These are phyloP conservation scores for Habroteleia sp. DNA, from an alignment of 2,888 invertebrate genomes.

Conservation along the genomic window DNA sequence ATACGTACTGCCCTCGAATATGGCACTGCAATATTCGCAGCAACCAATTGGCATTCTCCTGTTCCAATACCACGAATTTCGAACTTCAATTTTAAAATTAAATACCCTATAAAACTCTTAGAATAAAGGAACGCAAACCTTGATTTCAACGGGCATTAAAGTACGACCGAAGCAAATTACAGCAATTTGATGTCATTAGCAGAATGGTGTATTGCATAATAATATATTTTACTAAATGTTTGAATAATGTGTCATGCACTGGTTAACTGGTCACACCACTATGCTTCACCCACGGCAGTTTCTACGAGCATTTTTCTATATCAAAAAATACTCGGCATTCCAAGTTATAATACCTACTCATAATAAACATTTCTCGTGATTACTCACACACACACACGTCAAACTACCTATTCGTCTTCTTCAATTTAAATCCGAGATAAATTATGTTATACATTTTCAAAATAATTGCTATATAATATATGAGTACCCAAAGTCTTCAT, in stretches of 20 bases:
- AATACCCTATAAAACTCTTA: conserved; percentile 1
- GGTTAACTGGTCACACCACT: too few relatives aligned
- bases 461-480: too few relatives aligned
- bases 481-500: too few relatives aligned
- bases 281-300: too few relatives aligned
- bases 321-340: conserved; percentile 9
- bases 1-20: neutral
- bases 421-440: too few relatives aligned
- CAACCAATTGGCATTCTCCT: conserved; percentile 8
- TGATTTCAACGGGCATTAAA: neutral
- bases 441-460: too few relatives aligned
- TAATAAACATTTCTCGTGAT: conserved; percentile 1
- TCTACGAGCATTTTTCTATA: conserved; percentile 4
- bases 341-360: neutral
- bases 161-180: conserved; percentile 12
- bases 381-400: too few relatives aligned
- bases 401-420: too few relatives aligned
- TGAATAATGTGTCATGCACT: conserved; percentile 42
- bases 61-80: neutral
- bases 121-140: conserved; percentile 20
- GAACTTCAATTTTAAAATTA: conserved; percentile 10
- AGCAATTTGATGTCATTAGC: conserved; percentile 9
- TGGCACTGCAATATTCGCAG: neutral
- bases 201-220: conserved; percentile 15
- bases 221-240: conserved; percentile 30